These are phyloP conservation scores for Oscheius sp. DNA, from an alignment of 2,888 invertebrate species.

Conservation along the genomic window DNA sequence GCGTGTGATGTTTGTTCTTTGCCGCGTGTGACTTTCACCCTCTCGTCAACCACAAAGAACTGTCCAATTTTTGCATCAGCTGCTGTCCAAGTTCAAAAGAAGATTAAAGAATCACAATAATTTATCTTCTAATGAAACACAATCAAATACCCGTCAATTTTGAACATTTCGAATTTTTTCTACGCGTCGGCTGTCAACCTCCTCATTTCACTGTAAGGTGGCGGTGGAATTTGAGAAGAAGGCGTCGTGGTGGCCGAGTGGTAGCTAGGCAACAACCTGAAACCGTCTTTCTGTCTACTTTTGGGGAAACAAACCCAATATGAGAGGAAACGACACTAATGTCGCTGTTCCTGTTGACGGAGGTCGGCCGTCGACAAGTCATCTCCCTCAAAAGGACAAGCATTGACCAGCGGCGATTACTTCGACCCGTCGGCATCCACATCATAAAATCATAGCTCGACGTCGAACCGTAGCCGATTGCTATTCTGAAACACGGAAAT, in stretches of 20 bases:
- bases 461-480: slow-evolving; percentile 52
- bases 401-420: slow-evolving; percentile 48
- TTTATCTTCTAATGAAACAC: too few species aligned
- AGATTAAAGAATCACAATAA: too few species aligned
- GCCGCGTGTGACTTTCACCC: too few species aligned
- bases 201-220: slow-evolving; percentile 35
- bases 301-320: slow-evolving; percentile 42
- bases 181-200: slow-evolving; percentile 19
- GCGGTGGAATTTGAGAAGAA: slow-evolving; percentile 36
- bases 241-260: slow-evolving; percentile 58
- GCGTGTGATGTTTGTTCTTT: too few species aligned
- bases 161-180: neutral
- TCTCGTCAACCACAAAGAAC: too few species aligned
- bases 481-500: slow-evolving; percentile 44
- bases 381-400: slow-evolving; percentile 51
- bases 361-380: slow-evolving; percentile 44
- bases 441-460: slow-evolving; percentile 59
- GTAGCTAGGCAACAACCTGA: slow-evolving; percentile 57
- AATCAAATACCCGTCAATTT: too few species aligned
- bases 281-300: slow-evolving; percentile 3
- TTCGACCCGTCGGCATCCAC: slow-evolving; percentile 50
- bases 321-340: slow-evolving; percentile 56
- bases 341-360: slow-evolving; percentile 44
- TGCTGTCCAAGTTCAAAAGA: too few species aligned
- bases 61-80: too few species aligned